A percentile compares a stretch with the other conserved stretches of the same genome.
phyloP scores from a whole-genome alignment of 2,888 invertebrate species.

The Gari tellinella region DNA sequence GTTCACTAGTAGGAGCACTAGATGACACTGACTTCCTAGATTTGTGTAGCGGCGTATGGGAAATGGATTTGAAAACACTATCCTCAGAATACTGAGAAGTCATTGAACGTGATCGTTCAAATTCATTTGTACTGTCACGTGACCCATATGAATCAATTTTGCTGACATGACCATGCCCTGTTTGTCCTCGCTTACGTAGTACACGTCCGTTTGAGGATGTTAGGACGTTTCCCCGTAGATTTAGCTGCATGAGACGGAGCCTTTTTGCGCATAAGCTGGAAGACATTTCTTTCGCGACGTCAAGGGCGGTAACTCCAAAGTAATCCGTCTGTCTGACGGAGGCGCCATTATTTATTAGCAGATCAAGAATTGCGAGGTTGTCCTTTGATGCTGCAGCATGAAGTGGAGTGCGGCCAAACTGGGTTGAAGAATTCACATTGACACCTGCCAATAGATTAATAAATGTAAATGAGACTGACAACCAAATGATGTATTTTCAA shows the following conservation, averaged over 20 bases:
- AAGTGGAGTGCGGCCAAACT: conserved; percentile 66
- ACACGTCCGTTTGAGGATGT: conserved; percentile 12
- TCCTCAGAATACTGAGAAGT: conserved; percentile 36
- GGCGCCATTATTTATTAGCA: conserved; percentile 63
- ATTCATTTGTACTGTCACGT: background rate
- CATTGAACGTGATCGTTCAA: conserved; percentile 23
- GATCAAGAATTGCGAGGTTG: conserved; percentile 60
- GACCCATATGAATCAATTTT: background rate
- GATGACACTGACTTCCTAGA: conserved; percentile 37
- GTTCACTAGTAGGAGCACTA: conserved; percentile 38
- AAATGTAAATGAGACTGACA: no score
- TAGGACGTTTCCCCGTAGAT: conserved; percentile 54
- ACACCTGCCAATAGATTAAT: conserved; percentile 54
- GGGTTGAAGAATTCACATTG: conserved; percentile 61
- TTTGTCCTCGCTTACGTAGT: background rate
- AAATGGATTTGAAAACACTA: conserved; percentile 1
- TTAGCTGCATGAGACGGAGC: conserved; percentile 66
- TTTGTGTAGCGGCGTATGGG: conserved; percentile 7
- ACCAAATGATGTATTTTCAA: no score
- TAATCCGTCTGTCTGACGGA: conserved; percentile 54
- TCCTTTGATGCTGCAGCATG: conserved; percentile 71
- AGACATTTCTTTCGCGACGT: conserved; percentile 57
- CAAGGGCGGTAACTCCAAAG: conserved; percentile 59
- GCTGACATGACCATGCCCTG: background rate
- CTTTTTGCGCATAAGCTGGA: conserved; percentile 66